A percentile compares a stretch with the other conserved stretches of the same genome.
These are phyloP conservation scores for Acanthurus tractus DNA, from an alignment of 2,797 vertebrate genomes.

Conservation along the genomic window DNA sequence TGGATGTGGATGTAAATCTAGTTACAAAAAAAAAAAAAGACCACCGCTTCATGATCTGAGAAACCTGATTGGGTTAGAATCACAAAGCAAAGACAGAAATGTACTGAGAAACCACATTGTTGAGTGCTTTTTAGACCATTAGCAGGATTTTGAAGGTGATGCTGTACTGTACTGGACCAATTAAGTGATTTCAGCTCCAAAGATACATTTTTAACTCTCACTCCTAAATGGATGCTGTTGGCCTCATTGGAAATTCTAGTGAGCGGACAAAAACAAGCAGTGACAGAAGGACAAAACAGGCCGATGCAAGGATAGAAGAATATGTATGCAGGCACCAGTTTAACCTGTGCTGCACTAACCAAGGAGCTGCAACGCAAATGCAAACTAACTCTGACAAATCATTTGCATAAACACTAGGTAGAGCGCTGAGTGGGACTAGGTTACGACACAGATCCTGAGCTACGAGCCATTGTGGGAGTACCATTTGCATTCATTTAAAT, in stretches of 20 bases:
- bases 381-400: constrained; percentile 51
- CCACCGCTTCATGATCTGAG: no score
- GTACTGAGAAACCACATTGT: no score
- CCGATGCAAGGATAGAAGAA: constrained; percentile 15
- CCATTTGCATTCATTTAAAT: constrained; percentile 83
- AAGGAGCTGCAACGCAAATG: constrained; percentile 46
- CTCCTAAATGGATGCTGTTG: background rate
- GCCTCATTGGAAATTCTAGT: constrained; percentile 19
- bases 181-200: no score
- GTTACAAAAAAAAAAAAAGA: no score
- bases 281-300: constrained; percentile 1
- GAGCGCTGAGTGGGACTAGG: constrained; percentile 70
- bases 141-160: no score
- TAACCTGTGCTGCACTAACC: constrained; percentile 47
- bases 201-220: no score
- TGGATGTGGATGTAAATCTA: no score
- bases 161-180: no score
- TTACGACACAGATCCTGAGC: constrained; percentile 65
- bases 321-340: constrained; percentile 18
- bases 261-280: constrained; percentile 16
- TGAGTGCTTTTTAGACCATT: no score
- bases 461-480: constrained; percentile 72
- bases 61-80: no score
- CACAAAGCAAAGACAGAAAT: no score
- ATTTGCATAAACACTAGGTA: constrained; percentile 81